phyloP scores from a whole-genome alignment of 2,888 invertebrate genomes.

The Eristalis arbustorum region DNA sequence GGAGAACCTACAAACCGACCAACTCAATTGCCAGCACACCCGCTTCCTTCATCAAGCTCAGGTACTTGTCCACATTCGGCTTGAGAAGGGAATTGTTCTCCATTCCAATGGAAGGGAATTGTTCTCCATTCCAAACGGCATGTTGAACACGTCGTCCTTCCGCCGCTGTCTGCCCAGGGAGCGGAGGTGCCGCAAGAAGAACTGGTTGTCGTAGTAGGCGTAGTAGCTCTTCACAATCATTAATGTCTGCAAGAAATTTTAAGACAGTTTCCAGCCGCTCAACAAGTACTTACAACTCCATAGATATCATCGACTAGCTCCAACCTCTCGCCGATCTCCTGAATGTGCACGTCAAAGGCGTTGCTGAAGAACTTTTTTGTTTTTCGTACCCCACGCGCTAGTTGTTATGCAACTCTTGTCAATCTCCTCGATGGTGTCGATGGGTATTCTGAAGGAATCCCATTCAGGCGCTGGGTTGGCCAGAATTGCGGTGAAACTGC shows the following conservation, averaged over 20 bases:
- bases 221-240: slow-evolving; percentile 86
- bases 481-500: slow-evolving; percentile 91
- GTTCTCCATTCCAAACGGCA: slow-evolving; percentile 88
- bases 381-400: slow-evolving; percentile 88
- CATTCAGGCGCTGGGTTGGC: slow-evolving; percentile 85
- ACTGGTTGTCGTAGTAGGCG: slow-evolving; percentile 90
- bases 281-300: slow-evolving; percentile 81
- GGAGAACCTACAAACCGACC: slow-evolving; percentile 82
- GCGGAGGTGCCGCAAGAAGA: slow-evolving; percentile 85
- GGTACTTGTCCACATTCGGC: slow-evolving; percentile 84
- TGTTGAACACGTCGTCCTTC: slow-evolving; percentile 85
- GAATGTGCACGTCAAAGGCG: slow-evolving; percentile 85
- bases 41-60: slow-evolving; percentile 86
- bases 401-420: slow-evolving; percentile 84
- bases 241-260: slow-evolving; percentile 75
- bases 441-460: slow-evolving; percentile 84
- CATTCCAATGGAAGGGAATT: slow-evolving; percentile 91
- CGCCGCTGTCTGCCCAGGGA: slow-evolving; percentile 82
- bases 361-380: slow-evolving; percentile 86
- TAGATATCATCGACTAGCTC: slow-evolving; percentile 84
- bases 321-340: slow-evolving; percentile 85
- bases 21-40: slow-evolving; percentile 79
- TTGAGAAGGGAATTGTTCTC: slow-evolving; percentile 91
- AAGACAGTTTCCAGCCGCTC: not conserved
- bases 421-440: slow-evolving; percentile 87